These are phyloP conservation scores for Lindbergichthys nudifrons DNA, from an alignment of 2,797 vertebrate genomes.

Conservation along the genomic window DNA sequence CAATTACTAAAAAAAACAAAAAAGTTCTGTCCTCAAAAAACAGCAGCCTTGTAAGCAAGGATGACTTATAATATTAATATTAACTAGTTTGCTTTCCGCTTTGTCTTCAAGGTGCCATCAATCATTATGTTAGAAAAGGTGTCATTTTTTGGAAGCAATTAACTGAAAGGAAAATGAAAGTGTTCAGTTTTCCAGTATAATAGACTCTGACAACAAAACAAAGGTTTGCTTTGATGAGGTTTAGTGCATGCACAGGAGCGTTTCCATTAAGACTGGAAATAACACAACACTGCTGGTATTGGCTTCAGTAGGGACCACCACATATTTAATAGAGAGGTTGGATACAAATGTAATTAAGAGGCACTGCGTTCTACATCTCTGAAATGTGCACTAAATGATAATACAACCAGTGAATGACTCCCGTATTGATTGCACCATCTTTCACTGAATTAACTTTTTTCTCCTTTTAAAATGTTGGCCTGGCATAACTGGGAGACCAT, in stretches of 20 bases:
- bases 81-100: slow-evolving; percentile 10
- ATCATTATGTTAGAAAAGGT: slow-evolving; percentile 29
- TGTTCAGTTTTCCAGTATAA: slow-evolving; percentile 18
- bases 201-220: slow-evolving; percentile 28
- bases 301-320: not conserved
- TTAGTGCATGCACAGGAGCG: not conserved
- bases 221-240: slow-evolving; percentile 33
- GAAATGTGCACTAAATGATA: not conserved
- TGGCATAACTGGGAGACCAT: not conserved
- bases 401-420: not conserved
- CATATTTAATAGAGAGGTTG: not conserved
- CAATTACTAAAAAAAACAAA: not conserved
- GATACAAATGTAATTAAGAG: slow-evolving; percentile 14
- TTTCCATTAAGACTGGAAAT: slow-evolving; percentile 38
- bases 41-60: not conserved
- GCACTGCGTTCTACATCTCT: not conserved
- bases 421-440: not conserved
- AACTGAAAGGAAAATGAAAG: slow-evolving; percentile 37
- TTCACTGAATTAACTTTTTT: not conserved
- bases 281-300: not conserved
- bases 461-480: not conserved
- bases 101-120: slow-evolving; percentile 15
- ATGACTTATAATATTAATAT: not conserved
- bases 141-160: slow-evolving; percentile 20
- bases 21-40: not conserved